Evolutionary conservation across 2,113 vertebrate genomes (phyloP), one percentile per base, ranked within the genome.

Genomic region (Nerophis ophidion): DNA sequence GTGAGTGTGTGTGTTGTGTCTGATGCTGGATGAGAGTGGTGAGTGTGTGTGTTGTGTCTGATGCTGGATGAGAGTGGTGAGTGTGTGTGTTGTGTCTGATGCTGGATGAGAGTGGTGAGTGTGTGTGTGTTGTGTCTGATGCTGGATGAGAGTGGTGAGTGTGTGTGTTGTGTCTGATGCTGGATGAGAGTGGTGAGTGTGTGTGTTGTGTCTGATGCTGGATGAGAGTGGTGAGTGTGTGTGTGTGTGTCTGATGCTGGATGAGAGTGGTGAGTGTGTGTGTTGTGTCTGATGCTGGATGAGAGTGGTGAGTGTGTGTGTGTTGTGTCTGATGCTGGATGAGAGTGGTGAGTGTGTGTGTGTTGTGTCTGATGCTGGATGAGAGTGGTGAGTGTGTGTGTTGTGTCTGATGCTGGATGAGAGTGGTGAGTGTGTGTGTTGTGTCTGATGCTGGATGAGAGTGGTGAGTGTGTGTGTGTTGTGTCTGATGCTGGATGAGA

Each of bases 11-110:
- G 16, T 1, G 9, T 11, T n/a, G n/a, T n/a, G n/a, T n/a, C n/a
- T n/a, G n/a, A n/a, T n/a, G n/a, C n/a, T n/a, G n/a, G n/a, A n/a
- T n/a, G n/a, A n/a, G n/a, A n/a, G n/a, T n/a, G n/a, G n/a, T n/a
- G n/a, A n/a, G n/a, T n/a, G n/a, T n/a, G 9, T 42, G 40, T 44
- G 12, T 3, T 44, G 10, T 12, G 12, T n/a, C 91, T 98, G 74
- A 95, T 95, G 77, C 83, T 98, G 89, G 95, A 97, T 81, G 94
- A 95, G 70, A 95, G 91, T 5, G 96, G 96, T 98, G 89, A 92
- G 79, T 15, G 36, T 16, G 40, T 42, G 16, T 1, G 9, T 11
- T n/a, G n/a, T n/a, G n/a, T n/a, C n/a, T n/a, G n/a, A n/a, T n/a
- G n/a, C n/a, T n/a, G n/a, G n/a, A n/a, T n/a, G n/a, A n/a, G n/a